Conservation (phyloP, 2,888 invertebrate species). For the Andrena fulva region DNA sequence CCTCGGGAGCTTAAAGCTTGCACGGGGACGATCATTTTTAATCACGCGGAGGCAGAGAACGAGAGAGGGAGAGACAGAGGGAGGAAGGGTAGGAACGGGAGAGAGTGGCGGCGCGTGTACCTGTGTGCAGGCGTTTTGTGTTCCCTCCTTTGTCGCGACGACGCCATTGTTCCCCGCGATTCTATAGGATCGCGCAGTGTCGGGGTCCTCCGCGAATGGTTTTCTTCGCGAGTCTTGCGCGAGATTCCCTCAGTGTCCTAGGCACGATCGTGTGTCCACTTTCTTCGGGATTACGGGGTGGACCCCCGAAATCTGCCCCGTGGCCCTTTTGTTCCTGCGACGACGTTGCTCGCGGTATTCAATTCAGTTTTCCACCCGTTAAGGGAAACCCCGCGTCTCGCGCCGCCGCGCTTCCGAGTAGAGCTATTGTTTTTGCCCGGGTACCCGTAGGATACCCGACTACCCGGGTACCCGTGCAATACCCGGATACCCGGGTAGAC, state of each 20-base stretch:
- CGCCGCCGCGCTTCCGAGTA: neutral
- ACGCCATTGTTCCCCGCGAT: conserved; percentile 70
- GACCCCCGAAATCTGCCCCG: neutral
- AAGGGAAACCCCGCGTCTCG: neutral
- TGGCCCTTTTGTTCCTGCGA: neutral
- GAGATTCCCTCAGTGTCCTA: conserved; percentile 36
- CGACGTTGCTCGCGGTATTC: neutral
- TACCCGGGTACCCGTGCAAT: too few relatives aligned
- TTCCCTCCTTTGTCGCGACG: conserved; percentile 73
- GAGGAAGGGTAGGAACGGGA: conserved; percentile 46
- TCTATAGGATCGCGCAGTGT: conserved; percentile 71
- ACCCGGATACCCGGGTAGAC: too few relatives aligned
- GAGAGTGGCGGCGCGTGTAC: conserved; percentile 66
- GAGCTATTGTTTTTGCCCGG: too few relatives aligned
- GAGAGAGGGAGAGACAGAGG: conserved; percentile 43
- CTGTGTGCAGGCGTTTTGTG: conserved; percentile 74
- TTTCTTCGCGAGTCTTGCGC: conserved; percentile 67
- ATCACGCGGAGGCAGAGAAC: conserved; percentile 71
- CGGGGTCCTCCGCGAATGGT: conserved; percentile 70
- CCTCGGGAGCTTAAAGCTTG: conserved; percentile 64
- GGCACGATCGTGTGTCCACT: conserved; percentile 55
- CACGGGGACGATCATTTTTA: conserved; percentile 78
- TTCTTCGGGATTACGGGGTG: conserved; percentile 40
- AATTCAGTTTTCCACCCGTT: conserved; percentile 8
- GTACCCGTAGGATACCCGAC: too few relatives aligned